Conservation (phyloP, 2,888 invertebrate genomes). For the Campoplex capitator region DNA sequence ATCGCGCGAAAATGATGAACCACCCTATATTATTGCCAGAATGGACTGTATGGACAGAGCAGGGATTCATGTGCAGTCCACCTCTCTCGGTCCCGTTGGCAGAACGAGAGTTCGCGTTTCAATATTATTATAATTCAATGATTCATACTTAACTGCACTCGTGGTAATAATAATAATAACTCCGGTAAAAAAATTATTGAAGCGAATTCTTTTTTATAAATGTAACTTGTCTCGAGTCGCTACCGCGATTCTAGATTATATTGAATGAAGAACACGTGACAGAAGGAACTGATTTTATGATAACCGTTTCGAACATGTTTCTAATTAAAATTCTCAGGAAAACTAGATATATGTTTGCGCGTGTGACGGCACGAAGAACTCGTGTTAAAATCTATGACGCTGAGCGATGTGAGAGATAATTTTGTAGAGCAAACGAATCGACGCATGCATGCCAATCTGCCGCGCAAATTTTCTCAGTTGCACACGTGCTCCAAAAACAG, state of each 20-base stretch:
- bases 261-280: not conserved
- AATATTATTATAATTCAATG: too few relatives aligned
- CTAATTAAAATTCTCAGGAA: not conserved
- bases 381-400: not conserved
- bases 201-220: too few relatives aligned
- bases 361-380: not conserved
- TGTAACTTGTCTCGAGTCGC: too few relatives aligned
- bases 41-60: constrained; percentile 1
- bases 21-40: constrained; percentile 27
- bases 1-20: constrained; percentile 64
- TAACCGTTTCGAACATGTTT: not conserved
- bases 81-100: too few relatives aligned
- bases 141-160: too few relatives aligned
- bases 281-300: not conserved
- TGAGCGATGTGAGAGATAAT: not conserved
- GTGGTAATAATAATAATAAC: too few relatives aligned
- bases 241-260: too few relatives aligned
- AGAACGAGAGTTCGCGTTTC: too few relatives aligned
- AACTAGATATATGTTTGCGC: not conserved
- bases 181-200: too few relatives aligned
- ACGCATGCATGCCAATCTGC: not conserved
- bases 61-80: too few relatives aligned
- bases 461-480: not conserved
- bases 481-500: constrained; percentile 1
- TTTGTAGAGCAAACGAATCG: not conserved